phyloP scores from a whole-genome alignment of 2,888 invertebrate species.

The Serripes groenlandicus region DNA sequence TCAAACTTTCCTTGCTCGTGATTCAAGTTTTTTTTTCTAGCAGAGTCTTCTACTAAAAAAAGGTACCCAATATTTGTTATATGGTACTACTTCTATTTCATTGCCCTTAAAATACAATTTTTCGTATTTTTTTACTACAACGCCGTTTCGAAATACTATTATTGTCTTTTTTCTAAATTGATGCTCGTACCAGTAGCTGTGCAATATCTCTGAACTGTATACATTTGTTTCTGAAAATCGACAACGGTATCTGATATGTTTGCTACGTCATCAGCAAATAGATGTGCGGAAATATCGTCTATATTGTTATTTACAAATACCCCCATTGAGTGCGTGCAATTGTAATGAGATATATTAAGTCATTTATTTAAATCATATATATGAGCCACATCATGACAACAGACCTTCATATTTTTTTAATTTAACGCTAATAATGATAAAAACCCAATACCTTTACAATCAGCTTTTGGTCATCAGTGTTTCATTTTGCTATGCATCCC shows the following conservation, averaged over 20 bases:
- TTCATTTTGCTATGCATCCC: too few species aligned
- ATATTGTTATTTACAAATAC: background rate
- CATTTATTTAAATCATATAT: too few species aligned
- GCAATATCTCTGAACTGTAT: constrained; percentile 4
- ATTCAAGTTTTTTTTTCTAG: background rate
- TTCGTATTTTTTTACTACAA: background rate
- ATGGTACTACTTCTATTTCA: background rate
- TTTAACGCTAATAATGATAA: too few species aligned
- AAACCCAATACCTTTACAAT: too few species aligned
- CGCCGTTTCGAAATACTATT: constrained; percentile 5
- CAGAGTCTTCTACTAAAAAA: background rate
- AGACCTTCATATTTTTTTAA: too few species aligned
- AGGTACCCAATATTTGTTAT: background rate
- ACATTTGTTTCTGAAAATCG: background rate
- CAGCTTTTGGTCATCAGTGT: too few species aligned
- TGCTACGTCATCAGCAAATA: constrained; percentile 16
- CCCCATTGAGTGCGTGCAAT: too few species aligned
- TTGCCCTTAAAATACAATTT: background rate
- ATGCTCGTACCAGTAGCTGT: background rate
- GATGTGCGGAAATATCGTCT: background rate
- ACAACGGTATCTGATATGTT: background rate
- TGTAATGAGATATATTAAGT: too few species aligned
- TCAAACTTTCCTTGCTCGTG: background rate
- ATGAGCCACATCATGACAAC: too few species aligned
- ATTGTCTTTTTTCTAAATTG: constrained; percentile 1